Evolutionary conservation across 2,797 vertebrate species (phyloP).

Genomic region (Columba guinea): DNA sequence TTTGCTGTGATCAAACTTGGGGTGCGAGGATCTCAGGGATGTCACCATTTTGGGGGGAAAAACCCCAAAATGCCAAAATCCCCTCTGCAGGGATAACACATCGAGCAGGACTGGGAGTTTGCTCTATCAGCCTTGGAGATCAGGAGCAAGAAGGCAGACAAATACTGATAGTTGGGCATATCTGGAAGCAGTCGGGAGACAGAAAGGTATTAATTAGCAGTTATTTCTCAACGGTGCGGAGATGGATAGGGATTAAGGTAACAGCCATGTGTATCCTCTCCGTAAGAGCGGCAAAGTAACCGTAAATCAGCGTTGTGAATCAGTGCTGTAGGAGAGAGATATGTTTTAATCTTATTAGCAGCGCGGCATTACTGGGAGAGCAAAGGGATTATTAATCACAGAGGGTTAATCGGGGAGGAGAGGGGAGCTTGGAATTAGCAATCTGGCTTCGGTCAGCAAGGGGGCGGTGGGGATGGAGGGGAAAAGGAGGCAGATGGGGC

Average conservation of each 20-base stretch:
- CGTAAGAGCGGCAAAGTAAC: background rate
- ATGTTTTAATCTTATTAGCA: conserved; percentile 76
- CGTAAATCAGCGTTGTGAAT: conserved; percentile 71
- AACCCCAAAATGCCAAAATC: background rate
- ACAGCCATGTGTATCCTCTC: conserved; percentile 14
- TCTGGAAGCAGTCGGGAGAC: conserved; percentile 20
- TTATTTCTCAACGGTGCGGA: conserved; percentile 16
- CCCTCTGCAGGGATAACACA: background rate
- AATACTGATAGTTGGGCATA: background rate
- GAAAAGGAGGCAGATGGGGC: background rate
- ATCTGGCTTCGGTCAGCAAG: background rate
- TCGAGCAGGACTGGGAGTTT: rapidly evolving
- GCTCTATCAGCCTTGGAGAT: rapidly evolving
- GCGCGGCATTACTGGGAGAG: background rate
- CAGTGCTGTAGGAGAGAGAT: conserved; percentile 65
- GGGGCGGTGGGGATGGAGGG: background rate
- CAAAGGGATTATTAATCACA: conserved; percentile 31
- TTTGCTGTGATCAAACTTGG: rapidly evolving
- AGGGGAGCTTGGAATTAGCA: background rate
- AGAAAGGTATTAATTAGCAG: conserved; percentile 71
- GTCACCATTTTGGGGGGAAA: rapidly evolving
- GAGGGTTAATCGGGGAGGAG: background rate
- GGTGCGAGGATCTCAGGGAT: rapidly evolving
- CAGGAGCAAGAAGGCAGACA: background rate
- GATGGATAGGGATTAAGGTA: conserved; percentile 72